A percentile compares a stretch with the other conserved stretches of the same genome.
These are phyloP conservation scores for Tenthredo scrophulariae DNA, from an alignment of 2,888 invertebrate genomes.

Conservation along the genomic window DNA sequence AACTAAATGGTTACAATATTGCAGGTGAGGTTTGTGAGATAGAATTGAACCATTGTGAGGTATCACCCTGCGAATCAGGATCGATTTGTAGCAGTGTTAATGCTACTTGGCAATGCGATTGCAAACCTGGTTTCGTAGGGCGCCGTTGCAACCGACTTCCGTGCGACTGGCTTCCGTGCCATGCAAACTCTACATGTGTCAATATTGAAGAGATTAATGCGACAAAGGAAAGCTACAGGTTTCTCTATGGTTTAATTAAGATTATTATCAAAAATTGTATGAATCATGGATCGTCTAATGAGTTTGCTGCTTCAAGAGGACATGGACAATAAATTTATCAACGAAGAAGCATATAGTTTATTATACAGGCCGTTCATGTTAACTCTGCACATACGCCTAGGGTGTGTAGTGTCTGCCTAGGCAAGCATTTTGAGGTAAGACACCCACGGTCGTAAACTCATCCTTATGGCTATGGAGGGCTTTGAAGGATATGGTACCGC, in stretches of 20 bases:
- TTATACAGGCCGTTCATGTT: too few relatives aligned
- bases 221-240: slow-evolving; percentile 78
- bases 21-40: slow-evolving; percentile 79
- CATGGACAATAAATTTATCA: background rate
- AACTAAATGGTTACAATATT: background rate
- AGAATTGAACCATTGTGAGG: slow-evolving; percentile 79
- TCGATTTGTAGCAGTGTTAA: slow-evolving; percentile 75
- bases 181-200: slow-evolving; percentile 76
- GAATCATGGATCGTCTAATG: background rate
- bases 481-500: too few relatives aligned
- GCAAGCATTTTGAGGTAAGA: too few relatives aligned
- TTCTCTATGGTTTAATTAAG: slow-evolving; percentile 25
- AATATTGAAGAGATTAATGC: slow-evolving; percentile 76
- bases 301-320: too few relatives aligned
- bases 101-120: slow-evolving; percentile 79
- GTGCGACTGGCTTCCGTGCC: slow-evolving; percentile 82
- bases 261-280: background rate
- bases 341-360: background rate
- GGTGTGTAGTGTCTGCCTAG: too few relatives aligned
- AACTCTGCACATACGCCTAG: too few relatives aligned
- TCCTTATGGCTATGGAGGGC: too few relatives aligned
- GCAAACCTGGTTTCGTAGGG: slow-evolving; percentile 80
- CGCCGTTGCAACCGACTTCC: slow-evolving; percentile 80
- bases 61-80: slow-evolving; percentile 78
- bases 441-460: too few relatives aligned